Evolutionary conservation across 1,140 invertebrate genomes (phyloP).

Genomic region (Metopolophium dirhodum): DNA sequence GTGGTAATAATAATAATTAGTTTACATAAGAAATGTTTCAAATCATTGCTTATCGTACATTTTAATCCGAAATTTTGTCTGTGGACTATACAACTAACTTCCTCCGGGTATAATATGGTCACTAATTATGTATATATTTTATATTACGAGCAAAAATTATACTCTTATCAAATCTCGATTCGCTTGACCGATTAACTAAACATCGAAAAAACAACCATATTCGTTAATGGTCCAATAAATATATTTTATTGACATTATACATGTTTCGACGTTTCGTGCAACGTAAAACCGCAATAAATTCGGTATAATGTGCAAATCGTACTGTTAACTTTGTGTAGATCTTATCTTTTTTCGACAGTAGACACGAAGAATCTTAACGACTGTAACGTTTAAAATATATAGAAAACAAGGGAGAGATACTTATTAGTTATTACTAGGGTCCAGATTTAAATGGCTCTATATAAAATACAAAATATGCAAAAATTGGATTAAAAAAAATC

Average conservation of each 20-base stretch:
- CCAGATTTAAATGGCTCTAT: too few species aligned
- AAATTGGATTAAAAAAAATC: too few species aligned
- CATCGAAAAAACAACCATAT: not conserved
- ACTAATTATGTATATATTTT: not conserved
- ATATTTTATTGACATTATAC: conserved; percentile 13
- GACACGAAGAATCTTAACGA: not conserved
- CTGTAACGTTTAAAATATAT: not conserved
- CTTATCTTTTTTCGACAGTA: not conserved
- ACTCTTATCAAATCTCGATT: conserved; percentile 16
- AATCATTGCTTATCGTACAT: not conserved
- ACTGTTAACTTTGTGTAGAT: not conserved
- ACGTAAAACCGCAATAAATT: not conserved
- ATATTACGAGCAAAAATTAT: not conserved
- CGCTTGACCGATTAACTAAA: conserved; percentile 16
- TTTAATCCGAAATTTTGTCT: not conserved
- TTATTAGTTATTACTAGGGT: not conserved
- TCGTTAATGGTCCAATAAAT: not conserved
- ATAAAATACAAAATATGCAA: too few species aligned
- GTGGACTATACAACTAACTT: not conserved
- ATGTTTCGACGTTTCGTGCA: not conserved
- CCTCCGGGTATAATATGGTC: not conserved
- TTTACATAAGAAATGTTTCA: conserved; percentile 29
- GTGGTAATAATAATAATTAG: conserved; percentile 23
- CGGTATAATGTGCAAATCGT: not conserved
- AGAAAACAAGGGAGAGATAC: not conserved